Base-by-base conservation (phyloP, 1,140 invertebrate genomes). In the Achatina immaculata region DNA sequence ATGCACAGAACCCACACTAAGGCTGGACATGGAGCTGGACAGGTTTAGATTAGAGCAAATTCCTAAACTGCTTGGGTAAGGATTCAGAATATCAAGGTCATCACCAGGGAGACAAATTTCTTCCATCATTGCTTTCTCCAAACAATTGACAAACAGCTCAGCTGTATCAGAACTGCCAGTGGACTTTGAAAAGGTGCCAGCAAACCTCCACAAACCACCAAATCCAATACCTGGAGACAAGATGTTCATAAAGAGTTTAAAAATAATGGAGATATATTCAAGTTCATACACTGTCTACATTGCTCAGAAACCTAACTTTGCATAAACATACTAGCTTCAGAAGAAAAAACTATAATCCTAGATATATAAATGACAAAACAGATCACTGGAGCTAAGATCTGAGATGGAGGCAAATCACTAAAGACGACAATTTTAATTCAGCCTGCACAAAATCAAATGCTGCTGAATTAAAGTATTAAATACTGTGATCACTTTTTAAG, bases 171-270 rank as follows among this genome's bases (percentile, higher is more conserved):
- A 95, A 82, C 95, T 97, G 89, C 95, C 95, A 87, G 96, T 96
- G 84, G 94, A 95, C 96, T 97, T 98, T n/a, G 96, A 95, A 89
- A 98, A 99, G 43, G 96, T 96, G 51, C 97, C 97, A 65, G 97
- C 97, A 92, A 99, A 99, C 88, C 98, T 93, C 97, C 97, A 99
- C 6, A 99, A 93, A 0, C 98, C 97, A 40, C 97, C 97, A 92
- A 99, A 99, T 0, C 97, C 97, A 90, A 96, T 98, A 88, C 89
- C 92, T 92, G 85, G 34, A 24, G 72, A 38, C 75, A 55, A 38
- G 40, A 74, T 31, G 43, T 45, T 45, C 6, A 45, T 6, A 45
- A 45, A 45, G 6, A 6, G 43, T 16, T 45, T 45, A 7, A 45
- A 7, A 45, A 45, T 6, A 45, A 45, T 45, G 43, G n/a, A 45